Evolutionary conservation across 2,113 vertebrate species (phyloP).

Genomic region (Periophthalmus modestus): DNA sequence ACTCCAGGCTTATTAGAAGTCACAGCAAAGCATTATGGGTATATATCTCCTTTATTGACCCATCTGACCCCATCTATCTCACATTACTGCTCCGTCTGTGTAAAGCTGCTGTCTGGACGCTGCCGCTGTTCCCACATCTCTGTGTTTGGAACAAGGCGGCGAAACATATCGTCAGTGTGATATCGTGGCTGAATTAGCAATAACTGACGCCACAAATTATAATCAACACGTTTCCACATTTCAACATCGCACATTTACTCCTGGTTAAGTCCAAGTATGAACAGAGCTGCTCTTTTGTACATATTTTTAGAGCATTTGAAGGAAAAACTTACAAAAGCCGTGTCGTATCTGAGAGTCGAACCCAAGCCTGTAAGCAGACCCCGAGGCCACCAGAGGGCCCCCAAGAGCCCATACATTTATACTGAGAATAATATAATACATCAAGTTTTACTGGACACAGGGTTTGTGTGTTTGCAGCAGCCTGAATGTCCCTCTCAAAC

Average conservation of each 20-base stretch:
- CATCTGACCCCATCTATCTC: slow-evolving; percentile 24
- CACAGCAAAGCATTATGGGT: background rate
- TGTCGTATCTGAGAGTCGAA: no score
- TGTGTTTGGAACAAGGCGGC: slow-evolving; percentile 32
- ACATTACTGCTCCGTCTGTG: slow-evolving; percentile 37
- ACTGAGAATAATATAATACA: no score
- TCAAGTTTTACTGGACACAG: no score
- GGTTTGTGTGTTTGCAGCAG: no score
- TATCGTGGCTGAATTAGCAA: background rate
- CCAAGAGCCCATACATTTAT: no score
- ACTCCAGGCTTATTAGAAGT: slow-evolving; percentile 36
- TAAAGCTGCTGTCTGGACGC: slow-evolving; percentile 44
- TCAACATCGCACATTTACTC: background rate
- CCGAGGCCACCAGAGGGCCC: no score
- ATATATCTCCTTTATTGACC: slow-evolving; percentile 17
- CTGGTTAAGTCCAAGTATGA: no score
- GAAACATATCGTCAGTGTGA: background rate
- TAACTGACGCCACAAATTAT: background rate
- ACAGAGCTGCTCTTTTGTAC: no score
- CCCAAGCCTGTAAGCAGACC: no score
- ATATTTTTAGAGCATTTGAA: no score
- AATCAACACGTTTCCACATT: background rate
- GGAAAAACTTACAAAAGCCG: no score
- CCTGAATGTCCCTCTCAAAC: no score
- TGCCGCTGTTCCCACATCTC: slow-evolving; percentile 26